Evolutionary conservation across 2,797 vertebrate species (phyloP).

Genomic region (Acanthopagrus latus): DNA sequence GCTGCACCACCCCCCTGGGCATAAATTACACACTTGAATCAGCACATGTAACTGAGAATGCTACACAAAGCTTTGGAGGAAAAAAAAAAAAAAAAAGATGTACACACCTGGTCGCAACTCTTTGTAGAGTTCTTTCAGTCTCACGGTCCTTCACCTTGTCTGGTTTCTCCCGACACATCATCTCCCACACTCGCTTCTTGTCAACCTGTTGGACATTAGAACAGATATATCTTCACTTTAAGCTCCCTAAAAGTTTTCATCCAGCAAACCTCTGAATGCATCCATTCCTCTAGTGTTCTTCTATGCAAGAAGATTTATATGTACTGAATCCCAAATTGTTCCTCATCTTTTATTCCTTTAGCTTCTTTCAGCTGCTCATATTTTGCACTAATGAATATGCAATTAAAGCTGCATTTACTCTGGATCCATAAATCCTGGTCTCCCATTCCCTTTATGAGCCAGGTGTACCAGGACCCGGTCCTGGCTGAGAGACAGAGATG

Average conservation of each 20-base stretch:
- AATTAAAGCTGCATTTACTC: neutral
- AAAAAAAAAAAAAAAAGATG: no score
- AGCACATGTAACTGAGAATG: neutral
- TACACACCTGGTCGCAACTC: conserved; percentile 92
- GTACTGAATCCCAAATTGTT: neutral
- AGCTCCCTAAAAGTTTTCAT: neutral
- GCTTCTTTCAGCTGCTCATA: neutral
- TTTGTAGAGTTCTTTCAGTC: conserved; percentile 90
- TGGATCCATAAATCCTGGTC: no score
- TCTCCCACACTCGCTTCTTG: conserved; percentile 93
- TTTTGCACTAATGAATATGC: neutral
- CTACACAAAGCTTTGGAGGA: neutral
- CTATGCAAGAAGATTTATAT: neutral
- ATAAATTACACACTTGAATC: neutral
- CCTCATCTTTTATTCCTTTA: neutral
- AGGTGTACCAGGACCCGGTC: no score
- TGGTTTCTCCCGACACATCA: conserved; percentile 94
- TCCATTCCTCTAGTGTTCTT: neutral
- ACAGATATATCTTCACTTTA: neutral
- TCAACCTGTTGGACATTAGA: conserved; percentile 73
- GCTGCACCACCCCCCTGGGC: conserved; percentile 92
- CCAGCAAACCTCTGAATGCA: neutral
- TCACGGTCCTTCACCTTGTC: conserved; percentile 91
- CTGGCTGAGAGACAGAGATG: no score
- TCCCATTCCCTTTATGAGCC: no score